Evolutionary conservation across 2,888 invertebrate species (phyloP).

Genomic region (Thereva nobilitata): DNA sequence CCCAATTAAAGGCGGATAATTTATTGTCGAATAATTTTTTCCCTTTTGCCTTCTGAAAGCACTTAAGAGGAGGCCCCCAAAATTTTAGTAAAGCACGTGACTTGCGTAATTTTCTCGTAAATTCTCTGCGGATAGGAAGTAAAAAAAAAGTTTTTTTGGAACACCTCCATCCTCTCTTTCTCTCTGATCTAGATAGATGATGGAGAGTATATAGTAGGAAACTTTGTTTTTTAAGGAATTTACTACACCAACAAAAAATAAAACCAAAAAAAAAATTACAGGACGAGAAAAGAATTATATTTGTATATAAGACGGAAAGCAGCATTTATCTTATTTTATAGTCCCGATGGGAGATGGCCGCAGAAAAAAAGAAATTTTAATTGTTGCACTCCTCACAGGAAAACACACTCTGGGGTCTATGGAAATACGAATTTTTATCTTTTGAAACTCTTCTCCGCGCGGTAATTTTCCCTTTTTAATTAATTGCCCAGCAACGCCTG

Average conservation of each 20-base stretch:
- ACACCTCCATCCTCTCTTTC: not conserved
- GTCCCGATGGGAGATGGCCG: constrained; percentile 18
- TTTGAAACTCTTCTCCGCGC: not conserved
- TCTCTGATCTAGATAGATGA: not conserved
- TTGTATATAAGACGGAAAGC: not conserved
- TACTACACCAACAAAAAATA: not conserved
- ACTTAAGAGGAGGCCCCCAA: not conserved
- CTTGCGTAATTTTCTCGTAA: constrained; percentile 36
- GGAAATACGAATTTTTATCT: not conserved
- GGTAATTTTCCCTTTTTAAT: constrained; percentile 25
- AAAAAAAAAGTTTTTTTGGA: constrained; percentile 11
- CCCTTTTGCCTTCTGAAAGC: constrained; percentile 1
- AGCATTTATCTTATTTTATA: constrained; percentile 7
- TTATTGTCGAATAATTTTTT: constrained; percentile 24
- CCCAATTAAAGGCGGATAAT: constrained; percentile 33
- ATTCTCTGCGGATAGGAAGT: constrained; percentile 14
- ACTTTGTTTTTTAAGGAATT: constrained; percentile 2
- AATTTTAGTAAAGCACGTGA: constrained; percentile 33
- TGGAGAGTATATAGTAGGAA: not conserved
- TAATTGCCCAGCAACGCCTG: constrained; percentile 15
- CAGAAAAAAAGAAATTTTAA: constrained; percentile 18
- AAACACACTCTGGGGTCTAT: constrained; percentile 9
- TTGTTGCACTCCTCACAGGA: constrained; percentile 19
- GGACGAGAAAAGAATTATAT: not conserved
- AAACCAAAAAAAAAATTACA: constrained; percentile 6